A percentile compares a stretch with the other conserved stretches of the same genome.
Evolutionary conservation across 2,888 invertebrate species (phyloP).

Genomic region (Mythimna vitellina): DNA sequence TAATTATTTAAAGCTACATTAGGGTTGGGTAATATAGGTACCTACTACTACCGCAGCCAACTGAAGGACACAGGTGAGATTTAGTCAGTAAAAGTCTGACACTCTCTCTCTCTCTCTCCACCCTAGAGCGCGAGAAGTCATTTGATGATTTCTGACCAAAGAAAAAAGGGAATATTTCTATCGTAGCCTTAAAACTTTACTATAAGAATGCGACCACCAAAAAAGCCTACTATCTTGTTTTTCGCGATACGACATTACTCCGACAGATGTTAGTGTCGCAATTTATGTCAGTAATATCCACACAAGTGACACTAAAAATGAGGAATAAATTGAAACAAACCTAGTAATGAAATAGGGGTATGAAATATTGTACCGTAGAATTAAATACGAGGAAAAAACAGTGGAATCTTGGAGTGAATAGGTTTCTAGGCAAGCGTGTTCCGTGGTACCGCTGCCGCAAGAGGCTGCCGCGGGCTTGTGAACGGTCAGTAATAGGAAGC

Average conservation of each 20-base stretch:
- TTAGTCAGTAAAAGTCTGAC: too few relatives aligned
- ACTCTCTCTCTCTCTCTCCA: too few relatives aligned
- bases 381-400: neutral
- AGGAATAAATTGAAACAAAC: slow-evolving; percentile 18
- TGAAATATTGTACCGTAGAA: neutral
- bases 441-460: neutral
- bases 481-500: too few relatives aligned
- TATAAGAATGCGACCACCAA: neutral
- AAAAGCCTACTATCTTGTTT: neutral
- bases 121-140: too few relatives aligned
- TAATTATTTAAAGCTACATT: too few relatives aligned
- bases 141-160: too few relatives aligned
- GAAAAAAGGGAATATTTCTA: too few relatives aligned
- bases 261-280: slow-evolving; percentile 15
- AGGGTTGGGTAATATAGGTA: too few relatives aligned
- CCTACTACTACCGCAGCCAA: too few relatives aligned
- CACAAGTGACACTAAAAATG: slow-evolving; percentile 5
- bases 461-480: too few relatives aligned
- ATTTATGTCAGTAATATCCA: slow-evolving; percentile 34
- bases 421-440: neutral
- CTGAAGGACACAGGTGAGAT: too few relatives aligned
- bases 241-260: neutral
- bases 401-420: neutral
- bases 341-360: slow-evolving; percentile 1
- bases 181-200: neutral